Base-by-base conservation (phyloP, 1,140 invertebrate genomes). In the Tetragnatha versicolor region DNA sequence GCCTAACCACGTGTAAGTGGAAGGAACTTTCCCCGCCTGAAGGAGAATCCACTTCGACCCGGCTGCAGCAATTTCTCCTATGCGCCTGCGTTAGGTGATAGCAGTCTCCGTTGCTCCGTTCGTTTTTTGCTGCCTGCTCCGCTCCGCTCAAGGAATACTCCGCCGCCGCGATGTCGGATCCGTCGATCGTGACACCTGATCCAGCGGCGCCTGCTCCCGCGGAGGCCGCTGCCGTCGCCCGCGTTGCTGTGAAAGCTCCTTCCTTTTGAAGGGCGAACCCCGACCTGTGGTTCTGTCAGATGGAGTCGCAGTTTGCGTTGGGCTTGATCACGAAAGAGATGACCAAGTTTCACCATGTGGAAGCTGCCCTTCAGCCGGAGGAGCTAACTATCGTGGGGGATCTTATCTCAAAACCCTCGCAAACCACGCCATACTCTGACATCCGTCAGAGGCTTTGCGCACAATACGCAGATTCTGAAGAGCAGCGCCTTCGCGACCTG, bases 221-320 rank as follows among this genome's bases (percentile, higher is more conserved):
- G 27, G 20, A 2, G 6, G 1, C 66, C 3, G 39, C 2, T 5
- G 49, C 2, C 3, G 31, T 63, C 3, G 60, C 60, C 4, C 14
- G 25, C 1, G 60, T 63, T 9, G 10, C 63, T 0, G 25, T 49
- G 1, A 66, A 66, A 66, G 20, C 39, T 4, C 58, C 58, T 12
- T 31, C 31, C 4, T 60, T 85, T 63, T 85, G 83, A 81, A 10
- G 45, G 27, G 63, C 73, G 0, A 49, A 82, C 1, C 79, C 82
- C 0, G 72, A n/a, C 73, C 22, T 85, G 3, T 85, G 83, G 84
- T 84, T 84, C 27, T n/a, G 72, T 0, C 83, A 85, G 45, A 45
- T 84, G 5, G 83, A 85, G 33, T 72, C 81, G 0, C 79, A 81
- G 49, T 84, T 85, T 63, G 0, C 10, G 4, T n/a, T 80, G 0